A percentile compares a stretch with the other conserved stretches of the same genome.
Evolutionary conservation across 2,113 vertebrate species (phyloP).

Genomic region (Drymodes brunneopygia): DNA sequence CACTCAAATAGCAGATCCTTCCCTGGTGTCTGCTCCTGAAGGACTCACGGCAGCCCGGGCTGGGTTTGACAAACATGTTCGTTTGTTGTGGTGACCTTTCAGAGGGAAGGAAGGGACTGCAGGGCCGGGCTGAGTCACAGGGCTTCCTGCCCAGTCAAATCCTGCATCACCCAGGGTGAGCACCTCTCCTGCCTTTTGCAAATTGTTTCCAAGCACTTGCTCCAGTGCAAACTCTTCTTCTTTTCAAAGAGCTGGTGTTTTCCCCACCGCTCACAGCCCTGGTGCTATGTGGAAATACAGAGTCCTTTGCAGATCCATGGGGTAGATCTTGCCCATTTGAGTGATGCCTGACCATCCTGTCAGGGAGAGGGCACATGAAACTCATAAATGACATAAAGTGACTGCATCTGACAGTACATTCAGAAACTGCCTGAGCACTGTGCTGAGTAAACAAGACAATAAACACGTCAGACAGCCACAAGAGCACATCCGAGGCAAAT

Average conservation of each 20-base stretch:
- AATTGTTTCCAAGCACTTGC: background rate
- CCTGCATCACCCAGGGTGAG: accelerated
- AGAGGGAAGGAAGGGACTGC: accelerated
- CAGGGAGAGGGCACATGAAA: accelerated
- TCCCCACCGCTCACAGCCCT: background rate
- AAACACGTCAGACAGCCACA: background rate
- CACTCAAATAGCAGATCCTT: background rate
- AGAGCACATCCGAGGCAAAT: background rate
- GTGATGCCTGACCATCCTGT: background rate
- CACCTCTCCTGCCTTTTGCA: background rate
- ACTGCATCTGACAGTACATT: background rate
- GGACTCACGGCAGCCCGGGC: accelerated
- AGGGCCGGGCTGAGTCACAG: background rate
- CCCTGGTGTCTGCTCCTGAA: background rate
- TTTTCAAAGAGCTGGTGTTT: background rate
- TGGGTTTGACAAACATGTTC: background rate
- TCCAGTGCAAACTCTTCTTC: background rate
- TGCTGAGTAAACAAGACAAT: background rate
- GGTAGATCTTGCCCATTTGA: background rate
- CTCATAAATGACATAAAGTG: background rate
- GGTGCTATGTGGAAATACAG: accelerated
- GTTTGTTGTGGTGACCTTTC: background rate
- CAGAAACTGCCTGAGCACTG: background rate
- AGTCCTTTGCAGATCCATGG: background rate
- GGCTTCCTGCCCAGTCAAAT: background rate